These are phyloP conservation scores for Hyphantria cunea DNA, from an alignment of 1,140 invertebrate species.

Conservation along the genomic window DNA sequence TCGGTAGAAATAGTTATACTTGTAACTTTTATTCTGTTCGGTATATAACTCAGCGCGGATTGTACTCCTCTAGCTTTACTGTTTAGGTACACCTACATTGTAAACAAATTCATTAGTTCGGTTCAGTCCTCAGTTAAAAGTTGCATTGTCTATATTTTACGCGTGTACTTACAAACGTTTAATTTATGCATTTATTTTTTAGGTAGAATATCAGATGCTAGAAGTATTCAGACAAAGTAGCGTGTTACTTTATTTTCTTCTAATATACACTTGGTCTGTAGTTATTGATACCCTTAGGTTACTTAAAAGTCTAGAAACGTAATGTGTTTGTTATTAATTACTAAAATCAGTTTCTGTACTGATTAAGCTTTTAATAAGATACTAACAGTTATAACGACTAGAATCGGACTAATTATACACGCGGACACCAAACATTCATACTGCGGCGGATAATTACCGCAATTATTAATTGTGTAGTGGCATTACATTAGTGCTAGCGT, in stretches of 20 bases:
- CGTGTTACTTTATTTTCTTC: too few relatives aligned
- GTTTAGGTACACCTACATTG: conserved; percentile 32
- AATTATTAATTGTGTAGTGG: conserved; percentile 32
- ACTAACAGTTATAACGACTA: conserved; percentile 5
- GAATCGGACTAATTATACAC: conserved; percentile 8
- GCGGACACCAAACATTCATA: neutral
- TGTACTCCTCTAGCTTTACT: conserved; percentile 22
- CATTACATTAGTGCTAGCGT: conserved; percentile 43
- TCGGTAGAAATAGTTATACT: conserved; percentile 47
- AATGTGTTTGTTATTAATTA: neutral
- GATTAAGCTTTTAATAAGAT: neutral
- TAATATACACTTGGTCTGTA: too few relatives aligned
- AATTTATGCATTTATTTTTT: too few relatives aligned
- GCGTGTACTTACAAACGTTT: conserved; percentile 1
- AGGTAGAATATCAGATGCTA: too few relatives aligned
- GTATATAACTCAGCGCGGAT: conserved; percentile 16
- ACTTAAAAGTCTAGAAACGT: neutral
- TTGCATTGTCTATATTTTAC: neutral
- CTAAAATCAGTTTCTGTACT: neutral
- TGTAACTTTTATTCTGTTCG: conserved; percentile 43
- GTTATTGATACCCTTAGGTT: too few relatives aligned
- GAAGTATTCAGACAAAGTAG: too few relatives aligned
- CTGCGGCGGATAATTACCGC: conserved; percentile 13
- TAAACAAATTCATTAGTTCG: conserved; percentile 26
- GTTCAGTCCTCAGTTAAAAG: conserved; percentile 11